Conservation (phyloP, 2,797 vertebrate species). For the Chaetodon trifasciatus region DNA sequence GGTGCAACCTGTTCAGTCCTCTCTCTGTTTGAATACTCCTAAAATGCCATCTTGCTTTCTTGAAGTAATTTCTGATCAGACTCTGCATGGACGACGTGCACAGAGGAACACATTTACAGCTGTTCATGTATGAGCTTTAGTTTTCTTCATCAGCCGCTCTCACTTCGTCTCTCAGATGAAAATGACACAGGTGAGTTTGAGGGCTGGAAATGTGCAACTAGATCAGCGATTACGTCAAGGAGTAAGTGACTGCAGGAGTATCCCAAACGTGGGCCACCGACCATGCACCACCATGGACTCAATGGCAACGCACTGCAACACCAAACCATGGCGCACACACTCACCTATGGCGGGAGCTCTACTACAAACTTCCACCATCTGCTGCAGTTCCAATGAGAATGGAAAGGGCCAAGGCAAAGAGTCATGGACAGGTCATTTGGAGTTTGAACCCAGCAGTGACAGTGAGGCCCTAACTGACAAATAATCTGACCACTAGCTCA, state of each 20-base stretch:
- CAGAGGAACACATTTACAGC: constrained; percentile 13
- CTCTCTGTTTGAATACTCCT: constrained; percentile 74
- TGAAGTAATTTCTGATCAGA: constrained; percentile 76
- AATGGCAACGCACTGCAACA: constrained; percentile 76
- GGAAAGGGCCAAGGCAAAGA: constrained; percentile 83
- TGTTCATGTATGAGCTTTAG: neutral
- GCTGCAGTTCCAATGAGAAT: constrained; percentile 85
- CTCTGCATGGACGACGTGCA: neutral
- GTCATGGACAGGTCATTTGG: constrained; percentile 83
- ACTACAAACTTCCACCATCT: constrained; percentile 89
- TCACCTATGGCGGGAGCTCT: constrained; percentile 86
- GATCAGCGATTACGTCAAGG: constrained; percentile 78
- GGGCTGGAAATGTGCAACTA: constrained; percentile 38
- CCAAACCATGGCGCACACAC: constrained; percentile 79
- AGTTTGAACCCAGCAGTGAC: constrained; percentile 60
- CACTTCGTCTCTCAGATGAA: constrained; percentile 21
- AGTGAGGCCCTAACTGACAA: constrained; percentile 34
- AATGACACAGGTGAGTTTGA: constrained; percentile 11
- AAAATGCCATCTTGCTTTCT: constrained; percentile 69
- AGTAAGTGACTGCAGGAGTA: constrained; percentile 76
- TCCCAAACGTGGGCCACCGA: constrained; percentile 69
- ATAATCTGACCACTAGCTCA: constrained; percentile 11
- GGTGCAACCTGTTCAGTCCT: constrained; percentile 59
- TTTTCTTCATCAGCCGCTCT: constrained; percentile 1
- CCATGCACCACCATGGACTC: constrained; percentile 77